These are phyloP conservation scores for Bombus confusus DNA, from an alignment of 1,140 invertebrate species.

Conservation along the genomic window DNA sequence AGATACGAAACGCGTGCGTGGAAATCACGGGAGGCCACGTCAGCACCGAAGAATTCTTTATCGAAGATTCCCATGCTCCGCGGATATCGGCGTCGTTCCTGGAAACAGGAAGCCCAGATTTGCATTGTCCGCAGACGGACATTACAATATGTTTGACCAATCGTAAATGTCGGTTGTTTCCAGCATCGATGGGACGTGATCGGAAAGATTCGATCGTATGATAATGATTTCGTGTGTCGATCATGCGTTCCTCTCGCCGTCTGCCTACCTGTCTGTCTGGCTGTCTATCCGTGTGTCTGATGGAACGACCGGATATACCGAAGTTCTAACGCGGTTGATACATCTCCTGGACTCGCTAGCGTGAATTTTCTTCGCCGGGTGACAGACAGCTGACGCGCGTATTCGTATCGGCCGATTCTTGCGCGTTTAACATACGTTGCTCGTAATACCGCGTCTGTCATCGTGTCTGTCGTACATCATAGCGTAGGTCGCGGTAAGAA, in stretches of 20 bases:
- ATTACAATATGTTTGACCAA: slow-evolving; percentile 49
- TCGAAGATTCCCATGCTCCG: slow-evolving; percentile 33
- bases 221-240: slow-evolving; percentile 60
- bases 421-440: slow-evolving; percentile 45
- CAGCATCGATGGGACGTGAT: slow-evolving; percentile 46
- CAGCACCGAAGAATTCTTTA: slow-evolving; percentile 21
- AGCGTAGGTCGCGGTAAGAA: slow-evolving; percentile 44
- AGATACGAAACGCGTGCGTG: neutral
- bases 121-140: slow-evolving; percentile 38
- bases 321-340: slow-evolving; percentile 35
- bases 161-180: slow-evolving; percentile 44
- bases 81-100: slow-evolving; percentile 24
- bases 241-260: neutral
- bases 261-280: neutral
- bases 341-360: slow-evolving; percentile 32
- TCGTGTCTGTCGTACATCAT: slow-evolving; percentile 59
- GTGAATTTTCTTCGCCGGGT: slow-evolving; percentile 11
- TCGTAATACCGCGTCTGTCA: slow-evolving; percentile 59
- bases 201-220: slow-evolving; percentile 53
- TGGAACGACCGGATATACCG: neutral
- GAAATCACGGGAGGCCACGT: slow-evolving; percentile 3
- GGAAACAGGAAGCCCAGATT: slow-evolving; percentile 47
- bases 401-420: slow-evolving; percentile 41
- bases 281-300: neutral
- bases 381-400: slow-evolving; percentile 45